phyloP scores from a whole-genome alignment of 2,888 invertebrate genomes.

The Nomada ferruginata region DNA sequence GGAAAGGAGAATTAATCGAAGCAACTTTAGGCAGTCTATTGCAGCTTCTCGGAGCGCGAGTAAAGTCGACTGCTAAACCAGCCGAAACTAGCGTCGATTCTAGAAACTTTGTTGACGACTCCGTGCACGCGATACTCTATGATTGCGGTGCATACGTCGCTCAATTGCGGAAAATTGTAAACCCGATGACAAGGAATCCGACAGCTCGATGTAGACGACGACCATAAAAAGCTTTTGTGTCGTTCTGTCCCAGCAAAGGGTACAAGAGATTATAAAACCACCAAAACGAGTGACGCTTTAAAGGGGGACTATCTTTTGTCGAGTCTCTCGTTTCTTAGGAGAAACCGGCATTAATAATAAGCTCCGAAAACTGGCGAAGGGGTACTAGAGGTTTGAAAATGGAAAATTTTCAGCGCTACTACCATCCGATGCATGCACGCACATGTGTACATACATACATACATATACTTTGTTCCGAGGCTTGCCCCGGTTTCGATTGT shows the following conservation, averaged over 20 bases:
- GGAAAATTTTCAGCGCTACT: constrained; percentile 37
- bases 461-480: not conserved
- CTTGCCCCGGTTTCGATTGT: constrained; percentile 44
- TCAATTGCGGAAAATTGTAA: not conserved
- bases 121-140: constrained; percentile 29
- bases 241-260: not conserved
- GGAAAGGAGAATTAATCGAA: constrained; percentile 79
- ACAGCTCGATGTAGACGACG: not conserved
- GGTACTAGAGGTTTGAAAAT: constrained; percentile 33
- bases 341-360: constrained; percentile 53
- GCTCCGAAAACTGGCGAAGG: constrained; percentile 45
- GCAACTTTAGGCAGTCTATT: constrained; percentile 76
- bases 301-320: not conserved
- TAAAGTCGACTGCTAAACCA: constrained; percentile 39
- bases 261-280: not conserved
- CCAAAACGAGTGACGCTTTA: too few relatives aligned
- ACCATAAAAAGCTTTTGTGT: not conserved
- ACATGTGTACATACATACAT: too few relatives aligned
- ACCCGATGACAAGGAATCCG: not conserved
- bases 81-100: constrained; percentile 13
- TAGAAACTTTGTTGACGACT: constrained; percentile 39
- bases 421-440: not conserved
- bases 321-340: not conserved
- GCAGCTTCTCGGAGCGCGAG: constrained; percentile 55
- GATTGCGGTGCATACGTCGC: constrained; percentile 31